Percentiles rank a stretch among this genome's conserved stretches.
Conservation (phyloP, 2,797 vertebrate genomes). For the Pagetopsis macropterus region DNA sequence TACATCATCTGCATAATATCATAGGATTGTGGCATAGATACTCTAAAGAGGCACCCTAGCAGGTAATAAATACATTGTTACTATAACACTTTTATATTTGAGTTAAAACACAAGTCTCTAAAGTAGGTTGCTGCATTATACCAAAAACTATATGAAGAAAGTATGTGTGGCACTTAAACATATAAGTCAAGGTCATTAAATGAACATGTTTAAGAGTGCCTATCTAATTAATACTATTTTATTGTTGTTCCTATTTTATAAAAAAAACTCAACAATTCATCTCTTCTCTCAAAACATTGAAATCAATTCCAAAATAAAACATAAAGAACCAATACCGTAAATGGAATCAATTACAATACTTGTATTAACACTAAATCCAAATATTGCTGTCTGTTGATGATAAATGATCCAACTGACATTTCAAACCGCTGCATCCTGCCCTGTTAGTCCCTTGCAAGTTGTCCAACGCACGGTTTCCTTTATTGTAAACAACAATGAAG, state of each 20-base stretch:
- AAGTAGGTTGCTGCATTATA: not conserved
- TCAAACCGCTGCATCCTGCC: slow-evolving; percentile 21
- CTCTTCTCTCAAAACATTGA: not conserved
- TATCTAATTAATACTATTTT: not conserved
- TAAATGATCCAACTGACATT: slow-evolving; percentile 54
- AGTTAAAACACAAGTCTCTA: not conserved
- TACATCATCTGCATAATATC: not conserved
- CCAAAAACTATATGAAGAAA: not conserved
- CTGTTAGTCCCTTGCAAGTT: slow-evolving; percentile 15
- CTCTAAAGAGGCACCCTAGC: not conserved
- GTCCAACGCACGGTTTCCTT: slow-evolving; percentile 62
- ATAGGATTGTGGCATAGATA: not conserved
- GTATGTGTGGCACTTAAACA: not conserved
- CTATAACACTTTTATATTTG: not conserved
- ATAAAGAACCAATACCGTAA: not conserved
- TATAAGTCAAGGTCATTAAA: not conserved
- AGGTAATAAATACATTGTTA: not conserved
- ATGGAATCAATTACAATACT: not conserved
- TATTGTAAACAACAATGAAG: slow-evolving; percentile 77
- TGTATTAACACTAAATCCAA: not conserved
- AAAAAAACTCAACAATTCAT: too few relatives aligned
- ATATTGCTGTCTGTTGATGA: slow-evolving; percentile 18
- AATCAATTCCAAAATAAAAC: not conserved
- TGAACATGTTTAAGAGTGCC: not conserved
- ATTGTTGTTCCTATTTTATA: not conserved